Conservation (phyloP, 2,797 vertebrate genomes). For the Girardinus metallicus region DNA sequence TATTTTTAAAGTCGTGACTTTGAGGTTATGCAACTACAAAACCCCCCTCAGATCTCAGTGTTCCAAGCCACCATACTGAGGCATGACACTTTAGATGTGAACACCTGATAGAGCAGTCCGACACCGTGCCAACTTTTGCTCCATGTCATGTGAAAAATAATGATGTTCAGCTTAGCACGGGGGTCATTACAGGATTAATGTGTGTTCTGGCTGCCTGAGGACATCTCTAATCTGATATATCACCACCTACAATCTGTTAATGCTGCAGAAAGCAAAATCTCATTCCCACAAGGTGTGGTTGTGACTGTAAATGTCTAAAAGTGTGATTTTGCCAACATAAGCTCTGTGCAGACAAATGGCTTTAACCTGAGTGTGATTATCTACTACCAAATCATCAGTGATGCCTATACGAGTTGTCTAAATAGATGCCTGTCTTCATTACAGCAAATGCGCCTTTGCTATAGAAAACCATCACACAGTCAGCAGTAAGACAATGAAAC, state of each 20-base stretch:
- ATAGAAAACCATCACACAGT: conserved; percentile 18
- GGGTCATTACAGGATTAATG: conserved; percentile 60
- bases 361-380: conserved; percentile 43
- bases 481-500: conserved; percentile 4
- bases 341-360: conserved; percentile 44
- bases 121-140: conserved; percentile 38
- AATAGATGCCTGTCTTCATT: conserved; percentile 34
- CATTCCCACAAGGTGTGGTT: conserved; percentile 35
- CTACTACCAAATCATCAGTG: conserved; percentile 36
- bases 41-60: background rate
- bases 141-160: conserved; percentile 52
- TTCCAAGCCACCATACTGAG: background rate
- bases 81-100: conserved; percentile 16
- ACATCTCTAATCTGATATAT: conserved; percentile 62
- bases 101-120: conserved; percentile 30
- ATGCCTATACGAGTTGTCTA: conserved; percentile 19
- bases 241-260: conserved; percentile 58
- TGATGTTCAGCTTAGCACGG: conserved; percentile 39
- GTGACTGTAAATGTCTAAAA: conserved; percentile 37
- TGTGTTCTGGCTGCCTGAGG: conserved; percentile 54
- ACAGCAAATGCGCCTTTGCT: conserved; percentile 19
- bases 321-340: conserved; percentile 46
- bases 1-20: background rate
- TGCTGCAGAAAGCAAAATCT: conserved; percentile 43
- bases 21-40: background rate